Conservation (phyloP, 23 tunicate species). For the Aplidium turbinatum region DNA sequence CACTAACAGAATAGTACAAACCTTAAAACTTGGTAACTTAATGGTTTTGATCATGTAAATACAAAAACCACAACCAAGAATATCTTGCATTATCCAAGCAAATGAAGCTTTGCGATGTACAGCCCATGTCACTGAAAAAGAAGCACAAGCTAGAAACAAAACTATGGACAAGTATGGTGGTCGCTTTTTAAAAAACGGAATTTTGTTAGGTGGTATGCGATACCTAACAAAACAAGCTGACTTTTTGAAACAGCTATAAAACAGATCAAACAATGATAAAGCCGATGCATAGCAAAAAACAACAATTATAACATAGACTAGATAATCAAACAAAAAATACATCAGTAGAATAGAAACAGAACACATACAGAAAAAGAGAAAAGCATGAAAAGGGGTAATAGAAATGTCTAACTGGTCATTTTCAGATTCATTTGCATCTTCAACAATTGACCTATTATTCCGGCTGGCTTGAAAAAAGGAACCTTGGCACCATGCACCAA, state of each 20-base stretch:
- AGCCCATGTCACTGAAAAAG: constrained; percentile 59
- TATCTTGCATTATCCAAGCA: constrained; percentile 90
- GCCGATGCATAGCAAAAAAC: constrained; percentile 71
- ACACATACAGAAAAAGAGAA: constrained; percentile 61
- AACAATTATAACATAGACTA: constrained; percentile 75
- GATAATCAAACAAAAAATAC: constrained; percentile 84
- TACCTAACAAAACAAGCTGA: constrained; percentile 56
- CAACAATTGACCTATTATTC: not conserved
- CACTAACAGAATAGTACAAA: constrained; percentile 38
- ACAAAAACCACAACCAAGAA: constrained; percentile 75
- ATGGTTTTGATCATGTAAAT: constrained; percentile 70
- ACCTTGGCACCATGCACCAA: constrained; percentile 74
- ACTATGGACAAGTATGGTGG: constrained; percentile 45
- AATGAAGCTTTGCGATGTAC: constrained; percentile 45
- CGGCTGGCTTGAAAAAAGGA: too few relatives aligned
- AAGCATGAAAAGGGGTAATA: constrained; percentile 27
- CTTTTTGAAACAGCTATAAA: constrained; percentile 22
- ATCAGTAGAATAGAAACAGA: constrained; percentile 74
- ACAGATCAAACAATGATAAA: constrained; percentile 55
- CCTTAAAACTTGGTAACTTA: constrained; percentile 53
- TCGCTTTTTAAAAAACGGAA: constrained; percentile 37
- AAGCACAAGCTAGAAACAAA: constrained; percentile 40
- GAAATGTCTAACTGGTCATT: not conserved
- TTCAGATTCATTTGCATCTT: not conserved
- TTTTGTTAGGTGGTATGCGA: constrained; percentile 36